A percentile compares a stretch with the other conserved stretches of the same genome.
phyloP scores from a whole-genome alignment of 2,888 invertebrate genomes.

The Arenicola marina region DNA sequence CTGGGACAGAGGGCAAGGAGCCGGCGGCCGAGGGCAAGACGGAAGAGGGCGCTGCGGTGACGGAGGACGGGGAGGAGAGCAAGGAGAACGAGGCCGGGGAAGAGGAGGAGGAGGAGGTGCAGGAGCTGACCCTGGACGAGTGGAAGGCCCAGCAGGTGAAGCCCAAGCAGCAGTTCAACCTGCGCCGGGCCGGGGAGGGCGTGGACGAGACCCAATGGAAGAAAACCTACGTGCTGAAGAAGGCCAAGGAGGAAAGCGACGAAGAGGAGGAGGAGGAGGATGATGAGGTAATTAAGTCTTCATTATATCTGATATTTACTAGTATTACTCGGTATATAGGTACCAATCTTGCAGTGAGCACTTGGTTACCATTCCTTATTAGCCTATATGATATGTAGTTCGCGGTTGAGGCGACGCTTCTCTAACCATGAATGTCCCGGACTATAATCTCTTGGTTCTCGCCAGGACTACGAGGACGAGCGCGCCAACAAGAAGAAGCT shows the following conservation, averaged over 20 bases:
- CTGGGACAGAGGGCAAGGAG: constrained; percentile 39
- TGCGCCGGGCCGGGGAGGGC: constrained; percentile 85
- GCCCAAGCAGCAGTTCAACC: constrained; percentile 60
- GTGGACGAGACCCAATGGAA: constrained; percentile 74
- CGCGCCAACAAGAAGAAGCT: constrained; percentile 45
- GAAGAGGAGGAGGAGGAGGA: constrained; percentile 65
- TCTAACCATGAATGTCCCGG: no score
- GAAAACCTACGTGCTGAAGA: constrained; percentile 63
- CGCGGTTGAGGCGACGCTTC: no score
- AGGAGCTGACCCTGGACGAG: constrained; percentile 90
- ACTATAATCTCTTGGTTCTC: neutral
- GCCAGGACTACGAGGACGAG: constrained; percentile 33
- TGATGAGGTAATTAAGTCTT: constrained; percentile 62
- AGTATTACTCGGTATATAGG: no score
- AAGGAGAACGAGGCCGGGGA: constrained; percentile 45
- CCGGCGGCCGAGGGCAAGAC: constrained; percentile 54
- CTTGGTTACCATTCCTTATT: no score
- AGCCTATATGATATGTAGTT: no score
- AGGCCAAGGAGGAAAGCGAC: constrained; percentile 72
- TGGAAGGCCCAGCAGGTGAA: constrained; percentile 80
- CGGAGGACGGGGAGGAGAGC: constrained; percentile 22
- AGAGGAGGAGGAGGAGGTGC: constrained; percentile 62
- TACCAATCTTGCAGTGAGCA: no score
- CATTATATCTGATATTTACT: no score
- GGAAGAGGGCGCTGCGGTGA: constrained; percentile 12